phyloP scores from a whole-genome alignment of 2,113 vertebrate genomes.

The Python bivittatus region DNA sequence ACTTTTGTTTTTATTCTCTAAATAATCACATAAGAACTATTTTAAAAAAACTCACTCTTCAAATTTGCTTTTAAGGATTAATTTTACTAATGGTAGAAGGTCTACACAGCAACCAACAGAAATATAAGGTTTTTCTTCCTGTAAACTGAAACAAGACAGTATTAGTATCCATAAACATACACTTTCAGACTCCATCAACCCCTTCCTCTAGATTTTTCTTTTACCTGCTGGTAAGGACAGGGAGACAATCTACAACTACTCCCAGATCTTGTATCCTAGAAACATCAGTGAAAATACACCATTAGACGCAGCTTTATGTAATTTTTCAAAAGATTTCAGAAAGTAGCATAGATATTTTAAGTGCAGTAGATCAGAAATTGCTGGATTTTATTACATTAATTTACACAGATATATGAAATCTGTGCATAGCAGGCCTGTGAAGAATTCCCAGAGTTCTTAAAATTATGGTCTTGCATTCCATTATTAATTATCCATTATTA shows the following conservation, averaged over 20 bases:
- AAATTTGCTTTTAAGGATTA: slow-evolving; percentile 84
- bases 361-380: not conserved
- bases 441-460: not conserved
- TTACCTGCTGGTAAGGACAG: slow-evolving; percentile 90
- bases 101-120: slow-evolving; percentile 92
- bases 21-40: not conserved
- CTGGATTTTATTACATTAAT: not conserved
- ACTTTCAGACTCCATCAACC: slow-evolving; percentile 8
- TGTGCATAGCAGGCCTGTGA: not conserved
- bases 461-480: not conserved
- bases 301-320: not conserved
- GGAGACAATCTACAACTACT: slow-evolving; percentile 91
- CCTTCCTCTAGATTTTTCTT: slow-evolving; percentile 37
- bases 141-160: slow-evolving; percentile 78
- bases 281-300: slow-evolving; percentile 43
- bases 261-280: slow-evolving; percentile 88
- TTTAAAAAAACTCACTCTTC: slow-evolving; percentile 85
- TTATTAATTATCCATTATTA: not conserved
- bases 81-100: slow-evolving; percentile 87
- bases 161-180: slow-evolving; percentile 51
- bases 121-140: slow-evolving; percentile 81
- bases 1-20: not conserved
- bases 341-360: not conserved
- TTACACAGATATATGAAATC: not conserved
- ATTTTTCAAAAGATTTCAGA: slow-evolving; percentile 8